Percentiles rank a stretch among this genome's conserved stretches.
phyloP scores from a whole-genome alignment of 2,888 invertebrate genomes.

The Cephus spinipes region DNA sequence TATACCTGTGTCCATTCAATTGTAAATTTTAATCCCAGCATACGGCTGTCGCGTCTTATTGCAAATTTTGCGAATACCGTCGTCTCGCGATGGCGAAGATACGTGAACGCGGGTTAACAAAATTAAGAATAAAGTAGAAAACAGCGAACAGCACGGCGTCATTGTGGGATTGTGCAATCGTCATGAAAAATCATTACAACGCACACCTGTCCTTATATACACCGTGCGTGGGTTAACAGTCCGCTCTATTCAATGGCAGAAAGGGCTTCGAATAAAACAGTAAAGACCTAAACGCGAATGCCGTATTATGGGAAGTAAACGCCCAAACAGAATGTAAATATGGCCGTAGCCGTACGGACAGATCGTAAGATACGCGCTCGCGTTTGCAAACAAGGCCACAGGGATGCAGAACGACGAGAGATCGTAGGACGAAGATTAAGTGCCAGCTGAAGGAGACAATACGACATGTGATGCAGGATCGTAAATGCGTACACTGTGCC shows the following conservation, averaged over 20 bases:
- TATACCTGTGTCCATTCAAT: neutral
- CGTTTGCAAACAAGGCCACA: constrained; percentile 6
- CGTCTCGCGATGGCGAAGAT: neutral
- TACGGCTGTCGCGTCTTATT: neutral
- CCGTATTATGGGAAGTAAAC: neutral
- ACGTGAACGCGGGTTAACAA: neutral
- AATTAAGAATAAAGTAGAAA: neutral
- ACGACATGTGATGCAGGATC: constrained; percentile 19
- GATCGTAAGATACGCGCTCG: neutral
- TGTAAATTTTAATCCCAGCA: neutral
- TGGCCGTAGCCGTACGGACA: neutral
- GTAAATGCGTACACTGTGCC: constrained; percentile 28
- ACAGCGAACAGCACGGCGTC: neutral
- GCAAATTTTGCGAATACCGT: neutral
- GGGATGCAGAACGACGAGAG: constrained; percentile 14
- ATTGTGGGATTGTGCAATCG: neutral
- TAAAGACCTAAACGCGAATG: neutral
- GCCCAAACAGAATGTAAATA: neutral
- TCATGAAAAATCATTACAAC: neutral
- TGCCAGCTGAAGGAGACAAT: constrained; percentile 22
- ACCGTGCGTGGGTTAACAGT: neutral
- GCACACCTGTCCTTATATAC: neutral
- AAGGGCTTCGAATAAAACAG: neutral
- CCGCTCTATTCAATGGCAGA: neutral
- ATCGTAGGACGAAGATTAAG: constrained; percentile 22